phyloP scores from a whole-genome alignment of 1,140 invertebrate genomes.

The Tetraneura akinire region DNA sequence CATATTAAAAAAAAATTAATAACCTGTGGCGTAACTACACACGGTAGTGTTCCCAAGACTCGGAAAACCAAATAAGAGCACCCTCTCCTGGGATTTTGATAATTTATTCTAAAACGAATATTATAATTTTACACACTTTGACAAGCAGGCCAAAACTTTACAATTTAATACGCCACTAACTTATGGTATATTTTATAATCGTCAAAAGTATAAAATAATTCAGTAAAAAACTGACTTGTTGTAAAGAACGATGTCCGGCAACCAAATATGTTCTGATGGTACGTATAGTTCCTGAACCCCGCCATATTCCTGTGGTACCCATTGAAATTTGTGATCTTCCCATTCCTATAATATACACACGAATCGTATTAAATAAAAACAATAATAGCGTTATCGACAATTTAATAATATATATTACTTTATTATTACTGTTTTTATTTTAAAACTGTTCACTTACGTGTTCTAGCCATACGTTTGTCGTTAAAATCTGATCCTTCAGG shows the following conservation, averaged over 20 bases:
- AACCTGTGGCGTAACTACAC: too few species aligned
- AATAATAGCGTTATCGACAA: too few species aligned
- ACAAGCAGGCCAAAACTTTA: too few species aligned
- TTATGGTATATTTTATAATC: background rate
- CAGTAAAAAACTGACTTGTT: constrained; percentile 70
- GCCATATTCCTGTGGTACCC: constrained; percentile 94
- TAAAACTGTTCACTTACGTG: constrained; percentile 71
- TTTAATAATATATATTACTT: background rate
- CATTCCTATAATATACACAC: constrained; percentile 75
- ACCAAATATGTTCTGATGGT: constrained; percentile 90
- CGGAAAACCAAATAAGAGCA: too few species aligned
- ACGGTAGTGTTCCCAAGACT: too few species aligned
- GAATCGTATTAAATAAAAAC: too few species aligned
- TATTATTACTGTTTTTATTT: too few species aligned
- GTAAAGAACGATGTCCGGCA: constrained; percentile 93
- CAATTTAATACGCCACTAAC: background rate
- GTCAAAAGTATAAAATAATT: too few species aligned
- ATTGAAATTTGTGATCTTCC: constrained; percentile 95
- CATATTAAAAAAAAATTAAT: too few species aligned
- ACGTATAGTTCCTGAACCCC: constrained; percentile 90
- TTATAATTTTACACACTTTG: too few species aligned
- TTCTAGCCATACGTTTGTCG: constrained; percentile 94
- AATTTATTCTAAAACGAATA: too few species aligned
- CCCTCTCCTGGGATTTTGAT: too few species aligned
- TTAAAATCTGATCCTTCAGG: constrained; percentile 93